Evolutionary conservation across 2,888 invertebrate genomes (phyloP).

Genomic region (Resseliella maxima): DNA sequence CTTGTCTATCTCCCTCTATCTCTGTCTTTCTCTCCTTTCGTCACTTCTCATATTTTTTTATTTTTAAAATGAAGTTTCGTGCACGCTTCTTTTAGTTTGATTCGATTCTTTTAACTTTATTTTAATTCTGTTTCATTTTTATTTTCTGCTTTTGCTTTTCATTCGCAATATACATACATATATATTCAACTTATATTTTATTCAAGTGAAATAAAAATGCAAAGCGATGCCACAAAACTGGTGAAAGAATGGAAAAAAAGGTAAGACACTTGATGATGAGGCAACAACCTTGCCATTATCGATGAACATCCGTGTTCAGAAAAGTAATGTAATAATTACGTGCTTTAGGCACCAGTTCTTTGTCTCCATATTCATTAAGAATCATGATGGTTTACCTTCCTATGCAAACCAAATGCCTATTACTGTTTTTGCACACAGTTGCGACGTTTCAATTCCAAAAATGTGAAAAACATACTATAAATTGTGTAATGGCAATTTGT

Average conservation of each 20-base stretch:
- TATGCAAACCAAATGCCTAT: background rate
- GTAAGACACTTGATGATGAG: background rate
- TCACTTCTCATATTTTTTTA: no score
- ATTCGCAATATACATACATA: no score
- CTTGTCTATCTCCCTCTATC: no score
- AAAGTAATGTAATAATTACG: background rate
- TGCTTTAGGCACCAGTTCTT: background rate
- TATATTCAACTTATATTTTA: no score
- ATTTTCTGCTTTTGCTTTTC: background rate
- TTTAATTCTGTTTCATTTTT: no score
- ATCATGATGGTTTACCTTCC: background rate
- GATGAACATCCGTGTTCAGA: background rate
- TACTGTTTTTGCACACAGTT: background rate
- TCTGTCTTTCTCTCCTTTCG: no score
- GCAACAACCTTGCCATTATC: conserved; percentile 1
- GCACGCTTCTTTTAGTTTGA: background rate
- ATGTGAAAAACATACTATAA: background rate
- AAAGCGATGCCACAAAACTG: background rate
- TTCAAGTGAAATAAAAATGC: no score
- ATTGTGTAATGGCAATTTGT: background rate
- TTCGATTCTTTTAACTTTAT: no score
- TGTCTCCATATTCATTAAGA: background rate
- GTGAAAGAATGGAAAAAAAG: conserved; percentile 15
- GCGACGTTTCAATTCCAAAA: no score
- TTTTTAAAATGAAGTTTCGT: background rate